phyloP scores from a whole-genome alignment of 2,113 vertebrate genomes.

The Plestiodon gilberti region DNA sequence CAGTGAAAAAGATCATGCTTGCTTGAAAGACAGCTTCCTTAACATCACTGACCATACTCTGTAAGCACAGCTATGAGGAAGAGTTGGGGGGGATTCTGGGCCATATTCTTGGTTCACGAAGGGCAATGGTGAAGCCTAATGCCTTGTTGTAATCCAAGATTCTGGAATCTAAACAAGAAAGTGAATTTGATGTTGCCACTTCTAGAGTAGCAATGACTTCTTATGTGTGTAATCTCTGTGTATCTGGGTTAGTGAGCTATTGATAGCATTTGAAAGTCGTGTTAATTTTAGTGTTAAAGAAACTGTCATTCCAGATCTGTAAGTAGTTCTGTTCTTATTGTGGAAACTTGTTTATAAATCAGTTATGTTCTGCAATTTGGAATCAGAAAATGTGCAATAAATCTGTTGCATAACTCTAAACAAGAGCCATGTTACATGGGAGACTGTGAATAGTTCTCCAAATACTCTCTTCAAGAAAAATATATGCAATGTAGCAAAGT shows the following conservation, averaged over 20 bases:
- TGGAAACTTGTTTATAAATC: not conserved
- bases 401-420: too few relatives aligned
- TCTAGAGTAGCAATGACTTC: not conserved
- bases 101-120: not conserved
- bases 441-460: too few relatives aligned
- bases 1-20: too few relatives aligned
- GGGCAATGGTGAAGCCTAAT: too few relatives aligned
- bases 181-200: not conserved
- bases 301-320: not conserved
- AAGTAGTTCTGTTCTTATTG: not conserved
- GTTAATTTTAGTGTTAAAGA: not conserved
- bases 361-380: not conserved
- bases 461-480: too few relatives aligned
- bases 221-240: not conserved
- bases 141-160: not conserved
- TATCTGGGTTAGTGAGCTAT: not conserved
- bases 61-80: too few relatives aligned
- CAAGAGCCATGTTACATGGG: too few relatives aligned
- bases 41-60: too few relatives aligned
- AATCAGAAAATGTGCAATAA: not conserved
- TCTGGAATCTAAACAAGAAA: not conserved
- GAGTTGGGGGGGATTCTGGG: too few relatives aligned
- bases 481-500: too few relatives aligned
- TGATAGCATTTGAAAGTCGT: not conserved
- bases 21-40: too few relatives aligned